phyloP scores from a whole-genome alignment of 2,888 invertebrate genomes.

The Drosophila mulleri region DNA sequence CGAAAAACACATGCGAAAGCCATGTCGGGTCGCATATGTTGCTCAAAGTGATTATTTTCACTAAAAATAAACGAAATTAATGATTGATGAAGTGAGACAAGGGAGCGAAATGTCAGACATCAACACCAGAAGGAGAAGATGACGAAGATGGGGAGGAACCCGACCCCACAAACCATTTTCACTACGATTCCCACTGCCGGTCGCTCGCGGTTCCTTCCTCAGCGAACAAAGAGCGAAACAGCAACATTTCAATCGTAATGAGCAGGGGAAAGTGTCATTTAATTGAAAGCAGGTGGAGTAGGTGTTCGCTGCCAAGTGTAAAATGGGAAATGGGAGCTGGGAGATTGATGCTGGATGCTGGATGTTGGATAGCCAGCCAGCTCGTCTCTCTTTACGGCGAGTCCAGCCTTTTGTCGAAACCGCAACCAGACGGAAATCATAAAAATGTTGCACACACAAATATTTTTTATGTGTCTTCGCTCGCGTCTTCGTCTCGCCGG shows the following conservation, averaged over 20 bases:
- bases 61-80: constrained; percentile 78
- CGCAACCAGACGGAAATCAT: constrained; percentile 74
- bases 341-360: constrained; percentile 4
- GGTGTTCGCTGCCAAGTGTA: constrained; percentile 30
- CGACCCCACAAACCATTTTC: constrained; percentile 23
- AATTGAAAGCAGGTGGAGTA: constrained; percentile 76
- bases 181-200: constrained; percentile 7
- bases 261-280: constrained; percentile 73
- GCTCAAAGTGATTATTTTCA: constrained; percentile 77
- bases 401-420: constrained; percentile 38
- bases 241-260: constrained; percentile 64
- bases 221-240: constrained; percentile 23
- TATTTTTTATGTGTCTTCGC: constrained; percentile 64
- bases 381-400: background rate
- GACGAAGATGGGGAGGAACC: constrained; percentile 1
- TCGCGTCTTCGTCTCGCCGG: constrained; percentile 34
- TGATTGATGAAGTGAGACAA: constrained; percentile 78
- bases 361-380: constrained; percentile 10
- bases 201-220: background rate
- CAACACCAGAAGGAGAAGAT: constrained; percentile 37
- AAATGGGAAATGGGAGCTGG: background rate
- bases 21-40: constrained; percentile 69
- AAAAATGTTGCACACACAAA: constrained; percentile 79
- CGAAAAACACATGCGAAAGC: constrained; percentile 69
- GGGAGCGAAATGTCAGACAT: constrained; percentile 57